A percentile compares a stretch with the other conserved stretches of the same genome.
Evolutionary conservation across 1,140 invertebrate species (phyloP).

Genomic region (Calosoma granatense): DNA sequence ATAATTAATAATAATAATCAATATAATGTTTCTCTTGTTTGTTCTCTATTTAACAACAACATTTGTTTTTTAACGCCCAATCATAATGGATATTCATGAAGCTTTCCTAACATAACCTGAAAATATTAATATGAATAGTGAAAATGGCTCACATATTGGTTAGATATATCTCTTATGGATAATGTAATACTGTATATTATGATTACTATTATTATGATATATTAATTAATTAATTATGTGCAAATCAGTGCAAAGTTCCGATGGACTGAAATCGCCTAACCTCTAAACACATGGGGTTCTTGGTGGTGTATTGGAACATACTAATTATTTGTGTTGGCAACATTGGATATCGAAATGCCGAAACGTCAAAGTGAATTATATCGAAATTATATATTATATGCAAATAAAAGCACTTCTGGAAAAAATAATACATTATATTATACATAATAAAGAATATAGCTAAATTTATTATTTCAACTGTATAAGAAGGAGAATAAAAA

Average conservation of each 20-base stretch:
- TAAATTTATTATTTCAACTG: background rate
- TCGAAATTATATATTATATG: too few species aligned
- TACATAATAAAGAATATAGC: background rate
- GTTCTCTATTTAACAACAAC: too few species aligned
- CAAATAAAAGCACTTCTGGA: background rate
- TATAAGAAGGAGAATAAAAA: background rate
- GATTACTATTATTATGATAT: too few species aligned
- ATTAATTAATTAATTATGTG: background rate
- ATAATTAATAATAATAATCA: too few species aligned
- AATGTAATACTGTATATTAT: too few species aligned
- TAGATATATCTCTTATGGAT: too few species aligned
- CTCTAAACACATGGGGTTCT: too few species aligned
- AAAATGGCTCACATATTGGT: background rate
- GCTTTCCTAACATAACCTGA: background rate
- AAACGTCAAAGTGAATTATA: background rate
- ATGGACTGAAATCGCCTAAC: background rate
- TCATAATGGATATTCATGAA: too few species aligned
- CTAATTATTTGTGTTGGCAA: too few species aligned
- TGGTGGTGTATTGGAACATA: background rate
- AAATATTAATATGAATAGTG: background rate
- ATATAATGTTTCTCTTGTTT: too few species aligned
- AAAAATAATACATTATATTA: constrained; percentile 1
- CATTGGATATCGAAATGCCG: too few species aligned
- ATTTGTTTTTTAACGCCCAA: too few species aligned
- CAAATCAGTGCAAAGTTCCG: background rate